These are phyloP conservation scores for Drosophila obscura DNA, from an alignment of 1,140 invertebrate species.

Conservation along the genomic window DNA sequence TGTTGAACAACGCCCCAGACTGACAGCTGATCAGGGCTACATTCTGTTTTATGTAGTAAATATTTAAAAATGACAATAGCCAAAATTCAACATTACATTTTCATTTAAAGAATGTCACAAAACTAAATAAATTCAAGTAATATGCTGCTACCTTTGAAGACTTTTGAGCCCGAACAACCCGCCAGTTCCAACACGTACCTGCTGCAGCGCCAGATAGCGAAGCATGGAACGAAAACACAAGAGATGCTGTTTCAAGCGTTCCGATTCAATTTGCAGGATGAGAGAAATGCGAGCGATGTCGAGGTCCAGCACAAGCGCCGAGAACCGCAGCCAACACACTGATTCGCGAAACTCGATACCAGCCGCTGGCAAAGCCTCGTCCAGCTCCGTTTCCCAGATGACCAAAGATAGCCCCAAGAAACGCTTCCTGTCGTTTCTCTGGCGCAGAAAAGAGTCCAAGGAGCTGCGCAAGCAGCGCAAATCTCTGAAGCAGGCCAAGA, in stretches of 20 bases:
- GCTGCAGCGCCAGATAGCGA: conserved; percentile 52
- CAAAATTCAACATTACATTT: neutral
- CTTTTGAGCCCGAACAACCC: conserved; percentile 10
- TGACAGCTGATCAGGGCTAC: conserved; percentile 14
- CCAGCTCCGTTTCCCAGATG: too few species aligned
- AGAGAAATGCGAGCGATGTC: neutral
- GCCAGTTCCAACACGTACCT: conserved; percentile 16
- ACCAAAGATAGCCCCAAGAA: too few species aligned
- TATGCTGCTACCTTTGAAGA: conserved; percentile 59
- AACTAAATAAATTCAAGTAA: conserved; percentile 38
- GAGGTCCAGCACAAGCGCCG: conserved; percentile 10
- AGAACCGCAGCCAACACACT: neutral
- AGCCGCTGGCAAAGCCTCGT: too few species aligned
- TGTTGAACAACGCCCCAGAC: conserved; percentile 17
- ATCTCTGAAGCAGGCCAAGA: neutral
- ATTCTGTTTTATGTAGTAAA: neutral
- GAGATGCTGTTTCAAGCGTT: conserved; percentile 57
- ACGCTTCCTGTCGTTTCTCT: conserved; percentile 1
- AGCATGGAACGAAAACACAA: conserved; percentile 60
- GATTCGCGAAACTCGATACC: neutral
- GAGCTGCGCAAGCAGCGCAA: neutral
- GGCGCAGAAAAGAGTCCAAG: neutral
- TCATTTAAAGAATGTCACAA: conserved; percentile 50
- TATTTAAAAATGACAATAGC: neutral
- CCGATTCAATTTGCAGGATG: conserved; percentile 29